These are phyloP conservation scores for Sebastes steindachneri DNA, from an alignment of 2,797 vertebrate species.

Conservation along the genomic window DNA sequence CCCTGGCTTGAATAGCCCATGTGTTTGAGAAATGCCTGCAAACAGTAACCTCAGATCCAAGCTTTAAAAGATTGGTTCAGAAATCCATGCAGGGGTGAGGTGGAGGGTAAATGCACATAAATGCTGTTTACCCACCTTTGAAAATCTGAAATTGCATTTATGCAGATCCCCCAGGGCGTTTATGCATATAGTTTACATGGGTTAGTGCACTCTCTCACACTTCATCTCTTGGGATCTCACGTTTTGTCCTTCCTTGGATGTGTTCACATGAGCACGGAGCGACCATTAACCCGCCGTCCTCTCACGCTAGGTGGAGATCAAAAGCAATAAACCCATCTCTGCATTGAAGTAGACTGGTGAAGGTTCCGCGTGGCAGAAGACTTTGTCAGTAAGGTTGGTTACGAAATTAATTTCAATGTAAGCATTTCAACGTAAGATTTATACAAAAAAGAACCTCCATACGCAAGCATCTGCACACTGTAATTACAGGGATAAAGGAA, in stretches of 20 bases:
- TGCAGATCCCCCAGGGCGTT: slow-evolving; percentile 13
- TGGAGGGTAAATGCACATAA: slow-evolving; percentile 7
- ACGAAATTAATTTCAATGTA: not conserved
- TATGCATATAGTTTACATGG: slow-evolving; percentile 28
- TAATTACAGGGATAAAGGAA: not conserved
- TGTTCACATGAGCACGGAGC: slow-evolving; percentile 11
- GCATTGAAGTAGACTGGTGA: not conserved
- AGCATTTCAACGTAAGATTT: not conserved
- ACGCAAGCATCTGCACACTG: not conserved
- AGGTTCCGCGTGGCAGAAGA: not conserved
- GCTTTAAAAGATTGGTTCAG: not conserved
- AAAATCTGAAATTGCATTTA: slow-evolving; percentile 23
- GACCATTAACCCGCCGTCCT: slow-evolving; percentile 7
- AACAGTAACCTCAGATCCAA: not conserved
- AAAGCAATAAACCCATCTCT: not conserved
- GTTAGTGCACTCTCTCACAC: slow-evolving; percentile 19
- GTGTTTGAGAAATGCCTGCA: not conserved
- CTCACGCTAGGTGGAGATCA: not conserved
- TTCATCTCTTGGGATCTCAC: slow-evolving; percentile 5
- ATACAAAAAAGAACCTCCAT: not conserved
- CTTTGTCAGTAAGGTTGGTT: not conserved
- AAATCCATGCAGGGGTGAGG: not conserved
- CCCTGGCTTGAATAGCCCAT: slow-evolving; percentile 11
- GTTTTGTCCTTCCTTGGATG: slow-evolving; percentile 15
- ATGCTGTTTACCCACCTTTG: slow-evolving; percentile 29